Evolutionary conservation across 2,797 vertebrate genomes (phyloP).

Genomic region (Cheirogaleus major): DNA sequence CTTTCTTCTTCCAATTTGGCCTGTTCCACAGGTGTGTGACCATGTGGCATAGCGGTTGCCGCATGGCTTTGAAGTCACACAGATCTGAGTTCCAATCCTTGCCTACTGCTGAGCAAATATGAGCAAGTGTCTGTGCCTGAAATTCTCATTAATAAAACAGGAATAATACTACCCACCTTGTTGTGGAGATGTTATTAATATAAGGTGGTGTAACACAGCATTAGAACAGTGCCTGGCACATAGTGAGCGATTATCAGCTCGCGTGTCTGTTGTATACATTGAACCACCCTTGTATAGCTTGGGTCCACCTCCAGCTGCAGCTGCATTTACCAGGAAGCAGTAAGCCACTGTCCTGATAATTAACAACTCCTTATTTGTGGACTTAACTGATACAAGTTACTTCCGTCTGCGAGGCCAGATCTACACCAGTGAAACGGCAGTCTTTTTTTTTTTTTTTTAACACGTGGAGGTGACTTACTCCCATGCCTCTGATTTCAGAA

Average conservation of each 20-base stretch:
- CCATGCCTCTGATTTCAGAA: constrained; percentile 10
- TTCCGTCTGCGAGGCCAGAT: neutral
- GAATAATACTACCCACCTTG: neutral
- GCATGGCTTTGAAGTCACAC: neutral
- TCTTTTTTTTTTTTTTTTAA: neutral
- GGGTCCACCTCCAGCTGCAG: neutral
- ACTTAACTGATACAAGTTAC: neutral
- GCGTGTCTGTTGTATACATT: neutral
- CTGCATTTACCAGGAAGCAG: neutral
- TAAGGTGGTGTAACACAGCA: neutral
- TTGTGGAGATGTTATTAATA: neutral
- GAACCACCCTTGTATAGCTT: neutral
- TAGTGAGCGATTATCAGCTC: neutral
- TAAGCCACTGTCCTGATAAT: neutral
- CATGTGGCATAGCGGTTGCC: neutral
- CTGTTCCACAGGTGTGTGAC: neutral
- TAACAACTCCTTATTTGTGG: neutral
- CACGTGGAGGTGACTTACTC: neutral
- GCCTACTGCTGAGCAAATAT: neutral
- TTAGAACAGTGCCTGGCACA: neutral
- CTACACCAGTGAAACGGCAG: neutral
- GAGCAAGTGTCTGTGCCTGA: neutral
- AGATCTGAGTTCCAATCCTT: neutral
- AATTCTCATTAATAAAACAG: neutral
- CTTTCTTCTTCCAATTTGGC: neutral